Evolutionary conservation across 2,888 invertebrate species (phyloP).

Genomic region (Mythimna ferrago): DNA sequence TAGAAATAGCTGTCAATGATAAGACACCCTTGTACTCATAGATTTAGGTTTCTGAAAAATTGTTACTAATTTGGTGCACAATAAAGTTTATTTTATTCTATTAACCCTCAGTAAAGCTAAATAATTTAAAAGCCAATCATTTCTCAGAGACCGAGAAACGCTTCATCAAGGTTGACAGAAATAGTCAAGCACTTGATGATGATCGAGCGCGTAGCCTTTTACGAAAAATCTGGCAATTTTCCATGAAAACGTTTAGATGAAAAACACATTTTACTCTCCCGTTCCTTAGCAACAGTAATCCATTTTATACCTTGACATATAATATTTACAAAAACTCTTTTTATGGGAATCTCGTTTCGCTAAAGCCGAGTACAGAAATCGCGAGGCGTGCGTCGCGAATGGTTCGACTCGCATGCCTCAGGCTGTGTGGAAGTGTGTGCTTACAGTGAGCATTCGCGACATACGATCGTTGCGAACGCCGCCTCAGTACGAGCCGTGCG

Average conservation of each 20-base stretch:
- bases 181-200: constrained; percentile 43
- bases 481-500: too few species aligned
- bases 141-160: constrained; percentile 14
- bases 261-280: constrained; percentile 37
- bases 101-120: neutral
- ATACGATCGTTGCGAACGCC: too few species aligned
- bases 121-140: neutral
- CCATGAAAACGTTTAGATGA: constrained; percentile 42
- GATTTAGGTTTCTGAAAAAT: too few species aligned
- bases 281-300: constrained; percentile 49
- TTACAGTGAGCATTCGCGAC: too few species aligned
- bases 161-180: constrained; percentile 42
- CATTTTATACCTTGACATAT: constrained; percentile 46
- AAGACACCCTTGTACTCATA: too few species aligned
- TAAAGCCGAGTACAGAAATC: neutral
- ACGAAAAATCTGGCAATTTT: constrained; percentile 48
- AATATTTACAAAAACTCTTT: constrained; percentile 42
- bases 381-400: too few species aligned
- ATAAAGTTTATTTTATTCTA: too few species aligned
- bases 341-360: constrained; percentile 22
- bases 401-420: too few species aligned
- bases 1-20: too few species aligned
- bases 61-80: too few species aligned
- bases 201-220: constrained; percentile 44
- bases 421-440: too few species aligned